A percentile compares a stretch with the other conserved stretches of the same genome.
Conservation (phyloP, 2,797 vertebrate species). For the Anabas testudineus region DNA sequence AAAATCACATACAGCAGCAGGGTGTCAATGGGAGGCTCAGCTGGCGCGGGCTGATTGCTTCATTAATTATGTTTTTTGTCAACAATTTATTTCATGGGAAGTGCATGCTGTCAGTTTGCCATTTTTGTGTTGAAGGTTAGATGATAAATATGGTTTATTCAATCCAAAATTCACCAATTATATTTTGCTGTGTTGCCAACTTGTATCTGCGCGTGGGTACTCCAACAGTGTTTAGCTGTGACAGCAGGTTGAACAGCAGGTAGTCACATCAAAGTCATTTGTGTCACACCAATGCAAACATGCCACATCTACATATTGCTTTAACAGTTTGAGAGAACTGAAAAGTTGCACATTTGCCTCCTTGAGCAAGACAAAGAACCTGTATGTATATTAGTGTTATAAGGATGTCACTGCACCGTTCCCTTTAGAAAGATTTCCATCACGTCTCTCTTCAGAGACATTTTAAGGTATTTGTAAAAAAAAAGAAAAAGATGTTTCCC, state of each 20-base stretch:
- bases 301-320: not conserved
- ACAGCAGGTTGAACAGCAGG: conserved; percentile 47
- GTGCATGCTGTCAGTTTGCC: conserved; percentile 11
- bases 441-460: no score
- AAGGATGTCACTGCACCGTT: no score
- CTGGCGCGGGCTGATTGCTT: conserved; percentile 29
- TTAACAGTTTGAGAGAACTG: not conserved
- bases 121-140: conserved; percentile 18
- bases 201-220: not conserved
- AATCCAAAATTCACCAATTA: conserved; percentile 44
- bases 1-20: conserved; percentile 51
- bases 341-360: no score
- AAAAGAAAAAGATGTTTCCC: no score
- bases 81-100: conserved; percentile 27
- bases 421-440: no score
- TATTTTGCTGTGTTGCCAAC: conserved; percentile 12
- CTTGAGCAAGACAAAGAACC: no score
- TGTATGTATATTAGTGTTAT: no score
- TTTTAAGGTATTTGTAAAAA: no score
- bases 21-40: conserved; percentile 29
- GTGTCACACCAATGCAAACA: conserved; percentile 31
- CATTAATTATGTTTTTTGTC: conserved; percentile 35
- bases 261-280: conserved; percentile 38
- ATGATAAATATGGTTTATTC: conserved; percentile 34
- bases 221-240: not conserved